Evolutionary conservation across 2,797 vertebrate genomes (phyloP).

Genomic region (Myotis pilosus): DNA sequence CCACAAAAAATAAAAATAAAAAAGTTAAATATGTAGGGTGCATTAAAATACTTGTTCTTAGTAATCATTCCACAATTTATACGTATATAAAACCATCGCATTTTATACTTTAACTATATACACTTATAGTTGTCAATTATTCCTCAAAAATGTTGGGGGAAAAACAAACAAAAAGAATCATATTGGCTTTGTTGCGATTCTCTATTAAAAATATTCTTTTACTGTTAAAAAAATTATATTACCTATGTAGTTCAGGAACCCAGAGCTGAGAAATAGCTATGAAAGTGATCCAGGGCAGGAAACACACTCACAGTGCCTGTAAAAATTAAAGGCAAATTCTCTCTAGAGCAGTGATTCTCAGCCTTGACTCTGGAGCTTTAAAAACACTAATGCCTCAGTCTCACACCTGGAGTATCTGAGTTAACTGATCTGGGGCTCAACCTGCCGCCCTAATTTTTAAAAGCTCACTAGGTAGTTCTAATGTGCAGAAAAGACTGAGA

Average conservation of each 20-base stretch:
- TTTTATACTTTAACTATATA: neutral
- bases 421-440: neutral
- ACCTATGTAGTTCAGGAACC: neutral
- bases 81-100: neutral
- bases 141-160: neutral
- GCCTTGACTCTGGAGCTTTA: neutral
- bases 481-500: neutral
- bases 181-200: neutral
- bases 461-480: neutral
- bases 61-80: neutral
- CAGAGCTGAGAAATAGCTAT: neutral
- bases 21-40: neutral
- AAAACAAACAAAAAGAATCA: neutral
- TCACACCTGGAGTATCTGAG: neutral
- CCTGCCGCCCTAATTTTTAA: neutral
- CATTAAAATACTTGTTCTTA: neutral
- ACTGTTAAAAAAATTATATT: neutral
- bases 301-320: neutral
- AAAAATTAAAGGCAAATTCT: conserved; percentile 12
- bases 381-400: neutral
- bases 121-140: neutral
- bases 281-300: neutral
- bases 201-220: neutral
- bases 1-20: neutral
- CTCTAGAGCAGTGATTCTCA: neutral